phyloP scores from a whole-genome alignment of 2,888 invertebrate genomes.

The Lycophotia porphyrea region DNA sequence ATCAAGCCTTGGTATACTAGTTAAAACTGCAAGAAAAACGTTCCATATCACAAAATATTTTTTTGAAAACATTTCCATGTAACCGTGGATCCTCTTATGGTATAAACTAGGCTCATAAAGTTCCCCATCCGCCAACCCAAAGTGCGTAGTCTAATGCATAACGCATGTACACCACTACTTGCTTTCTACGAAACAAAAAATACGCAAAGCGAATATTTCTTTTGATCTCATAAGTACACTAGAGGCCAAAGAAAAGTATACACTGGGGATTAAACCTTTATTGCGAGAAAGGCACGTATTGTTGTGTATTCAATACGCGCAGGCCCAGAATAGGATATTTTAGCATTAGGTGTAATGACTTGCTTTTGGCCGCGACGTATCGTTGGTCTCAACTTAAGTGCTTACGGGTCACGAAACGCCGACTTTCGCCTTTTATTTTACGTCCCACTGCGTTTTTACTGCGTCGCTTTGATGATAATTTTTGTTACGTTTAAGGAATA shows the following conservation, averaged over 20 bases:
- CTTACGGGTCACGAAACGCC: constrained; percentile 54
- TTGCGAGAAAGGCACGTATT: constrained; percentile 64
- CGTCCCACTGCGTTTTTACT: constrained; percentile 52
- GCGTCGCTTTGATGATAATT: constrained; percentile 57
- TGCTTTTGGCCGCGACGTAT: constrained; percentile 60
- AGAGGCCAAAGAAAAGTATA: constrained; percentile 63
- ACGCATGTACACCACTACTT: constrained; percentile 51
- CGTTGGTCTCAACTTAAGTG: constrained; percentile 63
- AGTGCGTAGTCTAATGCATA: constrained; percentile 58
- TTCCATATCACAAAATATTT: constrained; percentile 10
- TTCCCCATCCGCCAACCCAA: constrained; percentile 19
- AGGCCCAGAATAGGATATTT: constrained; percentile 65
- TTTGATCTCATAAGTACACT: constrained; percentile 72
- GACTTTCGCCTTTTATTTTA: constrained; percentile 58
- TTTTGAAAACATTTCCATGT: background rate
- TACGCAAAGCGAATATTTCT: constrained; percentile 59
- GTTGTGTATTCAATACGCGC: constrained; percentile 69
- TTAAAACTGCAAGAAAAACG: constrained; percentile 4
- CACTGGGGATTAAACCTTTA: constrained; percentile 67
- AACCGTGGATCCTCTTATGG: background rate
- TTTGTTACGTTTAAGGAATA: constrained; percentile 50
- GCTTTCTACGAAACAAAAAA: constrained; percentile 51
- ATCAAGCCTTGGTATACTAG: background rate
- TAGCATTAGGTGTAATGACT: constrained; percentile 68
- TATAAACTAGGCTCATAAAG: constrained; percentile 38